phyloP scores from a whole-genome alignment of 2,797 vertebrate species.

The Aphelocoma californica region DNA sequence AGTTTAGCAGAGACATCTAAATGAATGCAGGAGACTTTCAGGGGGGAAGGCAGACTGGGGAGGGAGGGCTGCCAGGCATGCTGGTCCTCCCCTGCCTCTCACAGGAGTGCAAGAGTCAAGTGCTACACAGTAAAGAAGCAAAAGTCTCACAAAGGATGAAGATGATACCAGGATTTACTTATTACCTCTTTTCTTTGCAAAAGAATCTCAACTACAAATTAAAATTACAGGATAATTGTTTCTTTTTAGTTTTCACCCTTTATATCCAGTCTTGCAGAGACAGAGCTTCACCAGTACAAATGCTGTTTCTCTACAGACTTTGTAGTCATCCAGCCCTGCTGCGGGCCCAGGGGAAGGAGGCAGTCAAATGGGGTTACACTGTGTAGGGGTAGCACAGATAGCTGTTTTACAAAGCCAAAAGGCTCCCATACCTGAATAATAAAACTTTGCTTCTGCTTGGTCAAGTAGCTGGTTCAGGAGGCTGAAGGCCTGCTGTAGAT shows the following conservation, averaged over 20 bases:
- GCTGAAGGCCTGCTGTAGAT: not conserved
- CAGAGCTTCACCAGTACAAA: not conserved
- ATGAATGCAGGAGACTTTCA: not conserved
- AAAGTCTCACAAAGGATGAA: not conserved
- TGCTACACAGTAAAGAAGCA: not conserved
- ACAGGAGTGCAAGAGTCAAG: not conserved
- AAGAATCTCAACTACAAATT: not conserved
- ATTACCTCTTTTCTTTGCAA: not conserved
- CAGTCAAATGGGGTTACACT: not conserved
- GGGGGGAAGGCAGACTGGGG: not conserved
- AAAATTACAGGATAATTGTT: not conserved
- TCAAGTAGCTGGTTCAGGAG: not conserved
- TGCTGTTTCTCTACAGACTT: not conserved
- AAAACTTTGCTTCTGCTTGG: not conserved
- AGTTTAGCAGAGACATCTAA: not conserved
- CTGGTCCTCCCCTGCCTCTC: not conserved
- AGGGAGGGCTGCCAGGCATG: not conserved
- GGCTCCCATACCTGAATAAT: not conserved
- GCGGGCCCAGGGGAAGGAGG: not conserved
- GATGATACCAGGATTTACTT: not conserved
- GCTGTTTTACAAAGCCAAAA: not conserved
- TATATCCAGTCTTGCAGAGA: rapidly evolving
- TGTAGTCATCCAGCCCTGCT: not conserved
- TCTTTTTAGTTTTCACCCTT: not conserved
- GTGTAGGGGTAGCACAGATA: not conserved